Conservation (phyloP, 2,888 invertebrate species). For the Hypomecis atomaria region DNA sequence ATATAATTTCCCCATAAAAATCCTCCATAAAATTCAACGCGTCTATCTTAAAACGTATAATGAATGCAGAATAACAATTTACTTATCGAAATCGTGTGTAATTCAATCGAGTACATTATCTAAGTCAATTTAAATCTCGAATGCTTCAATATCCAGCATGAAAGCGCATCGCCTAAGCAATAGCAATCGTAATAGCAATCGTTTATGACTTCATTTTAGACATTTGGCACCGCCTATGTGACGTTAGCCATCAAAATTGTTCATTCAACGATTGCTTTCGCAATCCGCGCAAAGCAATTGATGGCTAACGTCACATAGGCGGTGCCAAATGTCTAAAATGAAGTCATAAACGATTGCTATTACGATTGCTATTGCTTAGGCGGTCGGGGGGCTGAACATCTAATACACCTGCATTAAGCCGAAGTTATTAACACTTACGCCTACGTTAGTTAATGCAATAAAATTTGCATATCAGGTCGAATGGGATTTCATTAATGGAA, state of each 20-base stretch:
- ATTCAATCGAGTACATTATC: constrained; percentile 25
- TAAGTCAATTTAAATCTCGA: constrained; percentile 20
- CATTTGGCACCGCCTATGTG: too few relatives aligned
- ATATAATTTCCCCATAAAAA: not conserved
- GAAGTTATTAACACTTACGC: constrained; percentile 37
- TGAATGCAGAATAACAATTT: constrained; percentile 22
- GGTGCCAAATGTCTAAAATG: too few relatives aligned
- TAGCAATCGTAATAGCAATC: too few relatives aligned
- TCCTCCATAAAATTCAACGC: constrained; percentile 8
- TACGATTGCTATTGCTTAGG: too few relatives aligned
- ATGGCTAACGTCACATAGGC: too few relatives aligned
- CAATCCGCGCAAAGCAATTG: too few relatives aligned
- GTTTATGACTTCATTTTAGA: too few relatives aligned
- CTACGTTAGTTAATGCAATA: constrained; percentile 44
- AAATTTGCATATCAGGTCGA: constrained; percentile 49
- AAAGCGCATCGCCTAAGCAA: constrained; percentile 20
- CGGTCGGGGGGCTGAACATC: too few relatives aligned
- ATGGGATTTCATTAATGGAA: constrained; percentile 48
- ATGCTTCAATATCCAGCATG: constrained; percentile 6
- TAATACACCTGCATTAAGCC: constrained; percentile 34
- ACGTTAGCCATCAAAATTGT: too few relatives aligned
- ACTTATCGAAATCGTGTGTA: constrained; percentile 14
- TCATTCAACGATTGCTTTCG: too few relatives aligned
- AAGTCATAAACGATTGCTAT: too few relatives aligned
- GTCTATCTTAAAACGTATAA: constrained; percentile 6